Base-by-base conservation (phyloP, 2,888 invertebrate genomes). In the Megamerina dolium region DNA sequence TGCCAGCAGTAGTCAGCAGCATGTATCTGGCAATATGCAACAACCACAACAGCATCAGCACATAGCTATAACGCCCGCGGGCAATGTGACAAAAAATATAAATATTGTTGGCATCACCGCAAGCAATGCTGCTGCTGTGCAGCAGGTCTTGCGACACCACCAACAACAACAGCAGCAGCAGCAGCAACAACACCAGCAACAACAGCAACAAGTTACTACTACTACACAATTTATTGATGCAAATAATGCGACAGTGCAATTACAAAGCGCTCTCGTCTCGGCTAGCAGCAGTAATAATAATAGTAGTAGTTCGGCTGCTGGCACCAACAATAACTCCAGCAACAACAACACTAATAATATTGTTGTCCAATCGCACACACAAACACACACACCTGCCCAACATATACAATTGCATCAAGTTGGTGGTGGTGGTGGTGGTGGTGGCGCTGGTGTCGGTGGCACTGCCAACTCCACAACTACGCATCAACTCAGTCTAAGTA, bases 401-500 rank as follows among this genome's bases (percentile, higher is more conserved):
- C 59, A 65, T 35, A 59, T 64, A 45, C 63, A 64, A 43, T 31
- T 64, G 39, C 60, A 61, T 35, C 61, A 59, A 35, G 37, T 58
- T 21, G 49, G 54, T 31, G 46, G 53, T 17, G 50, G 53, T 21
- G 53, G 54, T 23, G n/a, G n/a, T n/a, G n/a, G n/a, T n/a, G n/a
- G n/a, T n/a, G n/a, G n/a, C n/a, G n/a, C n/a, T n/a, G n/a, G n/a
- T 16, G 50, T 39, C 10, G 38, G 36, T 26, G 41, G 41, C 12
- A 33, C 45, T 16, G 30, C 43, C 4, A 47, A 51, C n/a, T 48
- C 46, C 40, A 58, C 60, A 9, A 56, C 64, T n/a, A 63, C 66
- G 2, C 66, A 70, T 43, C 71, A 70, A 45, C 54, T 72, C 26
- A 72, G 64, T 49, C 55, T 72, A 34, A 67, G 63, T 46, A 72